Percentiles rank a stretch among this genome's conserved stretches.
Evolutionary conservation across 2,113 vertebrate species (phyloP).

Genomic region (Chaenogobius annularis): DNA sequence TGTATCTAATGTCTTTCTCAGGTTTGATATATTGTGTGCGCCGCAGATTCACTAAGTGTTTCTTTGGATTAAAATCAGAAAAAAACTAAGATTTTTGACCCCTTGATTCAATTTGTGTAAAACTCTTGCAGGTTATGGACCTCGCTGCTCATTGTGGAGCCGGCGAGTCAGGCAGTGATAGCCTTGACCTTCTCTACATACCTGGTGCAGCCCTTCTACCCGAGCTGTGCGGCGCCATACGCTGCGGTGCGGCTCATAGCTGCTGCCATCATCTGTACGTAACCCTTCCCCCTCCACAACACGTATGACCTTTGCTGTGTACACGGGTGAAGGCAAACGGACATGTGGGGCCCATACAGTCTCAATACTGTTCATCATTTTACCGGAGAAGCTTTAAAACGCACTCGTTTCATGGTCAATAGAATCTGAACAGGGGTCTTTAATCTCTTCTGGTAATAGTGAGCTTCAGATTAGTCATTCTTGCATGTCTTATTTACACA

Average conservation of each 20-base stretch:
- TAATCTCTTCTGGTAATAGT: neutral
- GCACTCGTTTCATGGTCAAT: neutral
- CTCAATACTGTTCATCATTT: neutral
- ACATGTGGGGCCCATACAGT: neutral
- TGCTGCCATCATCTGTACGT: constrained; percentile 76
- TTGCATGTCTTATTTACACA: neutral
- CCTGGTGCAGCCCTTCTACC: constrained; percentile 81
- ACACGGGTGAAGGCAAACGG: neutral
- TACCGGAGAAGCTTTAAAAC: neutral
- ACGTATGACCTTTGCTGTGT: constrained; percentile 1
- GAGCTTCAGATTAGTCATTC: neutral
- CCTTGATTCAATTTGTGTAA: neutral
- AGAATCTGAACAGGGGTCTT: neutral
- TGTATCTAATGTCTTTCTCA: no score
- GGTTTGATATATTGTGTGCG: no score
- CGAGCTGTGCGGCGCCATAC: constrained; percentile 70
- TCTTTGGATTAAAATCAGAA: no score
- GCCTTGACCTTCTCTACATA: constrained; percentile 82
- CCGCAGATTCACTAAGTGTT: no score
- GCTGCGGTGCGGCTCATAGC: constrained; percentile 76
- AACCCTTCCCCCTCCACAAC: constrained; percentile 31
- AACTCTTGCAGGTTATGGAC: constrained; percentile 74
- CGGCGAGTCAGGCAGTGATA: constrained; percentile 82
- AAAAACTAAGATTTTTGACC: no score
- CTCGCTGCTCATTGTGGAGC: constrained; percentile 81